These are phyloP conservation scores for Congeria kusceri DNA, from an alignment of 2,888 invertebrate species.

Conservation along the genomic window DNA sequence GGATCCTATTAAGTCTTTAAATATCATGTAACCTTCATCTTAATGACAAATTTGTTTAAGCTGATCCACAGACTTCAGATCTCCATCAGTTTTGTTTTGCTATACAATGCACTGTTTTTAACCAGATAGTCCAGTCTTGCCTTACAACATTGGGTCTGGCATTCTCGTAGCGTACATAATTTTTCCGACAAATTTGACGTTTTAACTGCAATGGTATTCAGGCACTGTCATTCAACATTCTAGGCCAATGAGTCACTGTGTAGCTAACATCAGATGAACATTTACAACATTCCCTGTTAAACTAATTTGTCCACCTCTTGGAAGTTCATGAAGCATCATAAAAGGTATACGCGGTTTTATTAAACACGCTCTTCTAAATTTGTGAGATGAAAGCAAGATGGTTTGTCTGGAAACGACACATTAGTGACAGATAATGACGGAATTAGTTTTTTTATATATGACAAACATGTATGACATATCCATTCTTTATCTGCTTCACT, in stretches of 20 bases:
- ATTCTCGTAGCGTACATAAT: neutral
- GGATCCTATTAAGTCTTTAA: slow-evolving; percentile 40
- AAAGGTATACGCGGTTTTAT: slow-evolving; percentile 81
- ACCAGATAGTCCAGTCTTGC: neutral
- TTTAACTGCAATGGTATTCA: neutral
- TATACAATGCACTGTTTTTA: neutral
- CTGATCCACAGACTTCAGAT: slow-evolving; percentile 6
- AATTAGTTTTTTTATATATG: slow-evolving; percentile 33
- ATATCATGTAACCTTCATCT: slow-evolving; percentile 46
- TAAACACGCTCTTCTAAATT: slow-evolving; percentile 81
- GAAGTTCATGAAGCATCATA: slow-evolving; percentile 81
- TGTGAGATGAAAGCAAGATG: slow-evolving; percentile 47
- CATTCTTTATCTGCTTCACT: slow-evolving; percentile 27
- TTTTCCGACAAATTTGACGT: neutral
- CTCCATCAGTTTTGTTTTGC: slow-evolving; percentile 35
- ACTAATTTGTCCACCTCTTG: slow-evolving; percentile 67
- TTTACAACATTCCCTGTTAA: slow-evolving; percentile 64
- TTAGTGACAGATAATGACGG: slow-evolving; percentile 48
- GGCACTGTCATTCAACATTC: neutral
- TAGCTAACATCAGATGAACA: slow-evolving; percentile 60
- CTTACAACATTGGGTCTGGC: neutral
- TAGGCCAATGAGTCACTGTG: slow-evolving; percentile 34
- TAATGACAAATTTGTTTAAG: slow-evolving; percentile 9
- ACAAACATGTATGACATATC: slow-evolving; percentile 41
- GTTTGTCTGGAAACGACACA: slow-evolving; percentile 43